Conservation (phyloP, 2,888 invertebrate species). For the Schizaphis graminum region DNA sequence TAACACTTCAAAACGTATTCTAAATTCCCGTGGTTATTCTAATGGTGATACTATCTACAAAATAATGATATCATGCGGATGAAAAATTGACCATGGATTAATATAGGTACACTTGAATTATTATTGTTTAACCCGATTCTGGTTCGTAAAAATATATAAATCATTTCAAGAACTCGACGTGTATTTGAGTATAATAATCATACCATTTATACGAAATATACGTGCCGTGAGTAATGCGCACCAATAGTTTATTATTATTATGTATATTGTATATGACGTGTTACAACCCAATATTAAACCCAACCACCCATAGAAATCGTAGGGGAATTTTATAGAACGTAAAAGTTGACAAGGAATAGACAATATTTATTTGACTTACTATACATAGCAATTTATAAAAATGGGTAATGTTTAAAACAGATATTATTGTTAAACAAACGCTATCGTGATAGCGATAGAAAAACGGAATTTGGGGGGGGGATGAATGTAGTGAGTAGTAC, state of each 20-base stretch:
- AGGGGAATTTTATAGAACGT: background rate
- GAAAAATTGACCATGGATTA: conserved; percentile 2
- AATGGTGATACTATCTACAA: background rate
- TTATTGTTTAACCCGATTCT: background rate
- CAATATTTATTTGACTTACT: background rate
- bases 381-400: background rate
- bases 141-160: conserved; percentile 11
- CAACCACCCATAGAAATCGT: background rate
- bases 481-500: background rate
- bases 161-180: background rate
- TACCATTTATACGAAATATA: background rate
- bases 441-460: background rate
- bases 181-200: background rate
- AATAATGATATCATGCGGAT: background rate
- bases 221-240: background rate
- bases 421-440: background rate
- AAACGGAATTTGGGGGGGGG: background rate
- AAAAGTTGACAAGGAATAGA: background rate
- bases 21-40: background rate
- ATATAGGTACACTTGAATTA: background rate
- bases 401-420: background rate
- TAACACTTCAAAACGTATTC: background rate
- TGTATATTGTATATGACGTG: background rate
- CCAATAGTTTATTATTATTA: background rate
- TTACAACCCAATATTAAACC: background rate